Conservation (phyloP, 2,888 invertebrate genomes). For the Pyrgus malvae region DNA sequence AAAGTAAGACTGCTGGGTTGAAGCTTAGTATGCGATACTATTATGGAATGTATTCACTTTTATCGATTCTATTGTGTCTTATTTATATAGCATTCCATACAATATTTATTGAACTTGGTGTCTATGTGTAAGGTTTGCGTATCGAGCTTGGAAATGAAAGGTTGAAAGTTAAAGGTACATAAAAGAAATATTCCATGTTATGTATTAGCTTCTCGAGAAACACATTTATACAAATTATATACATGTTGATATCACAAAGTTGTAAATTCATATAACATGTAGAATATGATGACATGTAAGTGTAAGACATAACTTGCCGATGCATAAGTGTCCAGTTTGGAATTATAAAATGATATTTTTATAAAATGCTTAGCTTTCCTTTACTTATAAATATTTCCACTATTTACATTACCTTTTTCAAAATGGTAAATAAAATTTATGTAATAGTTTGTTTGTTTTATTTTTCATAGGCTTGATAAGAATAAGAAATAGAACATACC, state of each 20-base stretch:
- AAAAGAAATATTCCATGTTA: constrained; percentile 15
- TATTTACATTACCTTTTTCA: constrained; percentile 73
- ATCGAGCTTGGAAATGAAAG: constrained; percentile 14
- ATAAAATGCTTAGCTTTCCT: constrained; percentile 80
- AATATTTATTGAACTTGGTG: constrained; percentile 32
- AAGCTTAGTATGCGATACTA: constrained; percentile 37
- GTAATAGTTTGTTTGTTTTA: constrained; percentile 51
- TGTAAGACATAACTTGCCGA: constrained; percentile 56
- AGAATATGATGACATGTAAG: constrained; percentile 32
- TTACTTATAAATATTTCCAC: constrained; percentile 70
- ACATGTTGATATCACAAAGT: constrained; percentile 42
- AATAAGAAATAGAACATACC: too few species aligned
- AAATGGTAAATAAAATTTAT: constrained; percentile 75
- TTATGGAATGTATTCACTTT: constrained; percentile 34
- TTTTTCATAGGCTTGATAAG: constrained; percentile 20
- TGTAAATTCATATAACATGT: constrained; percentile 35
- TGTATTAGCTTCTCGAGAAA: constrained; percentile 35
- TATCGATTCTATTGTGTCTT: constrained; percentile 37
- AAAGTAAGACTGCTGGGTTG: constrained; percentile 37
- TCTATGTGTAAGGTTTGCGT: constrained; percentile 32
- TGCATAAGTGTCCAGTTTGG: constrained; percentile 61
- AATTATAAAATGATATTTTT: constrained; percentile 73
- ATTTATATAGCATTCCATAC: constrained; percentile 55
- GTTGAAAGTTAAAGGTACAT: constrained; percentile 7
- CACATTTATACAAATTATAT: constrained; percentile 45